These are phyloP conservation scores for Zootoca vivipara DNA, from an alignment of 2,113 vertebrate genomes.

Conservation along the genomic window DNA sequence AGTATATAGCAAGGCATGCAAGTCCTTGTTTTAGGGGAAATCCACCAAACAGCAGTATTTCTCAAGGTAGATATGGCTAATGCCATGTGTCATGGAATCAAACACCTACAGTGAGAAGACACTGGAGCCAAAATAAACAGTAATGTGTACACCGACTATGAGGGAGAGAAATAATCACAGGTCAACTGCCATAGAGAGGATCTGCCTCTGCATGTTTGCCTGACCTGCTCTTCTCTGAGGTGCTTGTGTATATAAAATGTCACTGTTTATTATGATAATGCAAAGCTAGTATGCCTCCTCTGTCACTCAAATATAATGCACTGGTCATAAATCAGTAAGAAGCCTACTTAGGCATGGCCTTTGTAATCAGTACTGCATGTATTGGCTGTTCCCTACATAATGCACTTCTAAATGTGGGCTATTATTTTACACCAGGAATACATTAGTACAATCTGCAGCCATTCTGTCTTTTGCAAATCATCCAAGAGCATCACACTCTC, in stretches of 20 bases:
- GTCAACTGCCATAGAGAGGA: neutral
- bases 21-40: too few species aligned
- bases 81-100: too few species aligned
- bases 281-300: slow-evolving; percentile 59
- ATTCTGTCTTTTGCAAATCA: slow-evolving; percentile 65
- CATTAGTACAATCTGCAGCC: slow-evolving; percentile 72
- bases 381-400: slow-evolving; percentile 67
- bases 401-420: slow-evolving; percentile 59
- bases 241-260: neutral
- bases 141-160: too few species aligned
- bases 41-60: too few species aligned
- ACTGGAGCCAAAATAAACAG: too few species aligned
- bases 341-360: slow-evolving; percentile 71
- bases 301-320: slow-evolving; percentile 65
- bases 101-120: too few species aligned
- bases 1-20: neutral
- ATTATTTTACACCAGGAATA: slow-evolving; percentile 77
- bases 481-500: slow-evolving; percentile 19
- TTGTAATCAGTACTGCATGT: slow-evolving; percentile 67
- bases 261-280: slow-evolving; percentile 63
- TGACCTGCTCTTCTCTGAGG: neutral
- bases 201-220: neutral
- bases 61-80: too few species aligned
- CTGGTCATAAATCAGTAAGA: slow-evolving; percentile 72
- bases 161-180: neutral